Conservation (phyloP, 2,113 vertebrate species). For the Elaphurus davidianus region DNA sequence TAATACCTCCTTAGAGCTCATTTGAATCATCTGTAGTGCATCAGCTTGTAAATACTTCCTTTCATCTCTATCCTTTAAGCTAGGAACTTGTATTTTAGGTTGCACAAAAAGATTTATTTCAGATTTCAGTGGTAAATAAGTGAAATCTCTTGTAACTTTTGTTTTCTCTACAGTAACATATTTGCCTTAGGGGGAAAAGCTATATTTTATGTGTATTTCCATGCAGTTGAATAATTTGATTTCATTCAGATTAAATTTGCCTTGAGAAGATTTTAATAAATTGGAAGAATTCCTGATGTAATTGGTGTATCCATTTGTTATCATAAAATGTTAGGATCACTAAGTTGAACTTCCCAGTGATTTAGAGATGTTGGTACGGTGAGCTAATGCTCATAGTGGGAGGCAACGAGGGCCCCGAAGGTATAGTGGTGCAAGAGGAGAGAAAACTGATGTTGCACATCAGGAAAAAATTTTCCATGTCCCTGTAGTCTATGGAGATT, state of each 20-base stretch:
- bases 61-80: background rate
- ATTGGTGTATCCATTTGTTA: no score
- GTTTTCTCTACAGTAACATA: background rate
- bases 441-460: rapidly evolving
- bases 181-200: background rate
- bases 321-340: background rate
- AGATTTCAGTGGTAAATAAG: background rate
- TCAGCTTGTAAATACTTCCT: background rate
- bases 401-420: background rate
- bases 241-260: background rate
- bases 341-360: background rate
- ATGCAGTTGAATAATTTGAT: background rate
- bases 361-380: no score
- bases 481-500: rapidly evolving
- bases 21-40: rapidly evolving
- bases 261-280: background rate
- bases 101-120: background rate
- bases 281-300: background rate
- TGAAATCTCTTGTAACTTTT: background rate
- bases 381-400: background rate
- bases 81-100: background rate
- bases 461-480: rapidly evolving
- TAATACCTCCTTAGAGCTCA: background rate
- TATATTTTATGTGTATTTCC: background rate
- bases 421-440: background rate